Base-by-base conservation (phyloP, 2,797 vertebrate species). In the Myiothlypis coronata region DNA sequence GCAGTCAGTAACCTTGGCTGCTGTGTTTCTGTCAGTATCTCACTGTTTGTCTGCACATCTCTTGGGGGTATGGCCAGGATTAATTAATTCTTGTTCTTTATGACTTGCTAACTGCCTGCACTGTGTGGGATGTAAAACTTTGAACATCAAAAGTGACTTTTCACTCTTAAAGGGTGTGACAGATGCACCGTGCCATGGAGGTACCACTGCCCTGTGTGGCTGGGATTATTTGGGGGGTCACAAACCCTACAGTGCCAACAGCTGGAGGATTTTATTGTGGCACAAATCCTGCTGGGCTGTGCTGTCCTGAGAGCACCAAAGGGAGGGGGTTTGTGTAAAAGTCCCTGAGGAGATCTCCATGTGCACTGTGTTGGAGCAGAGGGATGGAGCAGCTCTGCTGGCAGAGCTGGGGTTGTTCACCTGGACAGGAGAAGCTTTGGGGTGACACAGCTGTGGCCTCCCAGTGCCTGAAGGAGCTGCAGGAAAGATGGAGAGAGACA, bases 11-110 rank as follows among this genome's bases (percentile, higher is more conserved):
- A 63, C 69, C 65, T 94, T 8, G 0, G 28, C 64, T 71, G 53
- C 50, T 87, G 78, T 75, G n/a, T 78, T 89, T 78, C 75, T 41
- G 2, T 61, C 39, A 0, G 53, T 27, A 71, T 50, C 68, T 85
- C 70, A 71, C 71, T 64, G 64, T 94, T 93, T 94, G 69, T 35
- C 90, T 94, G 82, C 65, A 18, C 89, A 83, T 75, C 82, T 92
- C 95, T 27, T 27, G 71, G 60, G 74, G 43, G 2, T 39, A 92
- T 3, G 32, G 76, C 59, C 81, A 55, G 57, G 71, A 94, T 94
- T 95, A 87, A 95, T 96, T 94, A 86, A 94, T 94, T 63, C 72
- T 63, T 88, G 32, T 56, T 37, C 75, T 85, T 81, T 57, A 41
- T 79, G 67, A 72, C 84, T 85, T 68, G 35, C 47, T 85, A 87